Evolutionary conservation across 2,888 invertebrate species (phyloP), one percentile per base, ranked within the genome.

Genomic region (Drosophila barbarae): DNA sequence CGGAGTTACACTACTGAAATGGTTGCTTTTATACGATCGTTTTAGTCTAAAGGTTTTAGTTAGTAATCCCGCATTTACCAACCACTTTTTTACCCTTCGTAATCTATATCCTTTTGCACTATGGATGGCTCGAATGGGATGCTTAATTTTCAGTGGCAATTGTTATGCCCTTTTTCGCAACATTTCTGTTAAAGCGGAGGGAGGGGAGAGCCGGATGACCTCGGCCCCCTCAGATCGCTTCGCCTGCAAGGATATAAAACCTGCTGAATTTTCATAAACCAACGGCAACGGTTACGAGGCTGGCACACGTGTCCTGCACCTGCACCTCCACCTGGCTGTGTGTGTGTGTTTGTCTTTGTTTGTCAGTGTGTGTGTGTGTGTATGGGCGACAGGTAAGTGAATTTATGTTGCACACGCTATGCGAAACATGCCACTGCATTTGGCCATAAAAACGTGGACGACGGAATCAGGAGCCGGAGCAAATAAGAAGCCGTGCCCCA

Each of bases 321-420:
- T 58, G 42, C 56, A 58, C 56, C 26, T 32, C 5, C 38, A 38
- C 38, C 39, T 49, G 53, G 51, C 54, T 26, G 53, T 41, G 50
- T 52, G 50, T 38, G 21, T 42, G 12, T 49, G 15, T 52, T 18
- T 47, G 30, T 47, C n/a, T 34, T 26, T 34, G 21, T 42, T 26
- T 36, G 10, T 23, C 13, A 13, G 23, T 30, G 18, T 32, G 49
- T 32, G 18, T 32, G 42, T 32, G 58, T 57, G 49, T 61, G 57
- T 70, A 67, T 80, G 71, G 72, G 70, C 66, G 83, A 74, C 83
- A 78, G 74, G 74, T 76, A 76, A 74, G 77, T 77, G 77, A 83
- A 83, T 80, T 80, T 80, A 80, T 80, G 81, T 80, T 83, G 81
- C 79, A 83, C 81, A 77, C 67, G 69, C 63, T 70, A 80, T 74